Conservation (phyloP, 2,888 invertebrate species). For the Drosophila pseudotakahashii region DNA sequence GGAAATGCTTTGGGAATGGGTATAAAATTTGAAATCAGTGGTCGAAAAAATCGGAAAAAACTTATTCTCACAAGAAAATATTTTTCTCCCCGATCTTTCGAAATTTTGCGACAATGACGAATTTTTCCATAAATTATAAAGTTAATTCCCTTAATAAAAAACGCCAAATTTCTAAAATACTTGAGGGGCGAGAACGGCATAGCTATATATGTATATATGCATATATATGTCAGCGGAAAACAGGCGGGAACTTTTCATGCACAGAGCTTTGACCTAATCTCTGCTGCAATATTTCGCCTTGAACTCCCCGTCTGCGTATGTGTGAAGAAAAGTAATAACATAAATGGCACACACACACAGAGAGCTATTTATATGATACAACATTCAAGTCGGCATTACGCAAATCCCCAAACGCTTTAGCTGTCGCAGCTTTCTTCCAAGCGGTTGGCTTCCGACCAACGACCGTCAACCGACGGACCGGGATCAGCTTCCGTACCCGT, state of each 20-base stretch:
- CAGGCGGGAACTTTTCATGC: slow-evolving; percentile 59
- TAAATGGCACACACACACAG: slow-evolving; percentile 33
- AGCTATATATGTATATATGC: slow-evolving; percentile 23
- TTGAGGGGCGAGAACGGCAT: neutral
- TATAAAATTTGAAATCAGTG: too few relatives aligned
- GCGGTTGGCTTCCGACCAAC: slow-evolving; percentile 66
- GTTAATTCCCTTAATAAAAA: neutral
- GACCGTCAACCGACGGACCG: slow-evolving; percentile 17
- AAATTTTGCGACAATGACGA: too few relatives aligned
- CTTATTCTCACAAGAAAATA: too few relatives aligned
- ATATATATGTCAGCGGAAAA: slow-evolving; percentile 57
- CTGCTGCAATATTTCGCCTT: slow-evolving; percentile 78
- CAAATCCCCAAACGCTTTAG: slow-evolving; percentile 78
- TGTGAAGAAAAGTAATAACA: slow-evolving; percentile 35
- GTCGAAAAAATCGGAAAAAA: too few relatives aligned
- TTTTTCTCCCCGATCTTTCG: too few relatives aligned
- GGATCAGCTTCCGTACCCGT: slow-evolving; percentile 17
- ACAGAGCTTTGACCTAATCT: slow-evolving; percentile 80
- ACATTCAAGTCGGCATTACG: slow-evolving; percentile 80
- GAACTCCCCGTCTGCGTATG: slow-evolving; percentile 24
- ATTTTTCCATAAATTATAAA: too few relatives aligned
- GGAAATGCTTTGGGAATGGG: too few relatives aligned
- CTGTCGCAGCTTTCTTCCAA: slow-evolving; percentile 79
- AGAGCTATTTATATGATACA: slow-evolving; percentile 78
- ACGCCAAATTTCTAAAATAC: too few relatives aligned